Evolutionary conservation across 1,140 invertebrate genomes (phyloP), one percentile per base, ranked within the genome.

Genomic region (Pseudomyrmex sp.): DNA sequence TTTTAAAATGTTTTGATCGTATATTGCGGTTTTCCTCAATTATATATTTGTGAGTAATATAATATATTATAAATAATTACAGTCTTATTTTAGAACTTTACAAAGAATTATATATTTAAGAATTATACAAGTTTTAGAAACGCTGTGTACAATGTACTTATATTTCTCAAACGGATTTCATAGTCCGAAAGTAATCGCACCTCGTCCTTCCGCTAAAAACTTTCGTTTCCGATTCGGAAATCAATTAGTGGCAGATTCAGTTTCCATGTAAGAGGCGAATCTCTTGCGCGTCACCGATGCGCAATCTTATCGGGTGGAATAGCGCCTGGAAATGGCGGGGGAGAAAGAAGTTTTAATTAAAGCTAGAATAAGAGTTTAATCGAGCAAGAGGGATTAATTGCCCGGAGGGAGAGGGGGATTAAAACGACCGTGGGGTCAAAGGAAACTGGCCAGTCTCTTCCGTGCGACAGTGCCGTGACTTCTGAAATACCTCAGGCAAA

Each of bases 261-360:
- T 80, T 77, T 65, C 75, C 75, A 83, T 83, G 83, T 72, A 84
- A 86, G 82, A 73, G 65, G 77, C 72, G 82, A 85, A 74, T 86
- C 70, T 35, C 35, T 35, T 35, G 63, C 88, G 74, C 85, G 74
- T 75, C 80, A 82, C 83, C 82, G 85, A 90, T 87, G 83, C 83
- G 88, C 82, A 75, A 89, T 82, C 75, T 77, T 79, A 74, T 56
- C 50, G 50, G 7, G n/a, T 61, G 35, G 63, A 75, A 54, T 74
- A 82, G 26, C 44, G 69, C n/a, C 69, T 72, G 74, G 56, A 79
- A 85, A 77, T 77, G 61, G 77, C 85, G 70, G 26, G 56, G 35
- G 85, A 84, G 87, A 86, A 88, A 91, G 85, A 91, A 92, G 88
- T 91, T 92, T 92, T 92, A 91, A 92, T 92, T 92, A 91, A 91